Conservation (phyloP, 2,888 invertebrate genomes). For the Cephus spinipes region DNA sequence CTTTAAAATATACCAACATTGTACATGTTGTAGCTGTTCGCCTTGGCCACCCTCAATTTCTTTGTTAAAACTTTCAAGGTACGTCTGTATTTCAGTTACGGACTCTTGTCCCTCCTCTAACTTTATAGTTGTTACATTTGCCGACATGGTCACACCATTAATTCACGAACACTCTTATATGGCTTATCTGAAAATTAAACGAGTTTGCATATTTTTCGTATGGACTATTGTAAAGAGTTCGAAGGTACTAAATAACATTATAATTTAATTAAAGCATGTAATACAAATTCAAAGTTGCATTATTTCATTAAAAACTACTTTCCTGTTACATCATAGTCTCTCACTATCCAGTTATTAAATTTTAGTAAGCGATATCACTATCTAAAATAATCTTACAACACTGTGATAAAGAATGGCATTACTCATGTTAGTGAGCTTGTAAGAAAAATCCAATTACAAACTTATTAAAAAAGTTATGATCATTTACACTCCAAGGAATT, state of each 20-base stretch:
- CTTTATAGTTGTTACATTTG: constrained; percentile 61
- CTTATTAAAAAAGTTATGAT: not conserved
- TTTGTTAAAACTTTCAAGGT: constrained; percentile 85
- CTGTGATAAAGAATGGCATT: not conserved
- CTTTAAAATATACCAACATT: constrained; percentile 48
- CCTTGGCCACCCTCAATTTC: constrained; percentile 76
- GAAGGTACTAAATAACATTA: not conserved
- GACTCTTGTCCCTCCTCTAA: constrained; percentile 67
- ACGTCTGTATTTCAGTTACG: constrained; percentile 82
- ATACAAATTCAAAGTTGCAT: not conserved
- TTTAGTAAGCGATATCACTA: not conserved
- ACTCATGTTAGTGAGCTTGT: not conserved
- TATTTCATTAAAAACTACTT: not conserved
- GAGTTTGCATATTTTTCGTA: not conserved
- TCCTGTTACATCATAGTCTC: not conserved
- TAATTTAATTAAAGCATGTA: not conserved
- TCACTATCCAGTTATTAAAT: not conserved
- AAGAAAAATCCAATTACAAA: not conserved
- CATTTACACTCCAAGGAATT: not conserved
- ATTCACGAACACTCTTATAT: constrained; percentile 11
- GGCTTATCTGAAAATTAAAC: not conserved
- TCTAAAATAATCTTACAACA: not conserved
- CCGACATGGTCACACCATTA: constrained; percentile 55
- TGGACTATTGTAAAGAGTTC: not conserved
- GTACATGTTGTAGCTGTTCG: constrained; percentile 63